phyloP scores from a whole-genome alignment of 1,140 invertebrate genomes.

The Polypedilum vanderplanki region DNA sequence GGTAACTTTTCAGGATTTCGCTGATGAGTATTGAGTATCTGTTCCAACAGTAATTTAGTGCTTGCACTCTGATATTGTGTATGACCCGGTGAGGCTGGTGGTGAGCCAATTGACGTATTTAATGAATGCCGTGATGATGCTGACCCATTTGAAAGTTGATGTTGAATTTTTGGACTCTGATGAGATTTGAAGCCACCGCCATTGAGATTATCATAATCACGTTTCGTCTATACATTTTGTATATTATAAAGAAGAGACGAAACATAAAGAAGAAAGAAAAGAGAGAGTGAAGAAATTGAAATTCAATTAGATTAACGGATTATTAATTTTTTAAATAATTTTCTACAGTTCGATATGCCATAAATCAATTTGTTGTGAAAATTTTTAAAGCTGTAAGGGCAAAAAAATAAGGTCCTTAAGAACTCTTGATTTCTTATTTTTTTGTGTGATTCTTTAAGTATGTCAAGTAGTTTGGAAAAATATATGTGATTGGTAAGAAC shows the following conservation, averaged over 20 bases:
- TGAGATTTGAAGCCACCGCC: background rate
- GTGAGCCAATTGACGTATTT: background rate
- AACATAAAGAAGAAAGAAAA: background rate
- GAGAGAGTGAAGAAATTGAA: background rate
- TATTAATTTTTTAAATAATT: background rate
- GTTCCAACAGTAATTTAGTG: conserved; percentile 58
- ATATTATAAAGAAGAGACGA: background rate
- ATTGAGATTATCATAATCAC: background rate
- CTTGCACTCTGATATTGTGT: background rate
- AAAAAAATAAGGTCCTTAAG: background rate
- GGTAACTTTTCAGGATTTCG: conserved; percentile 67
- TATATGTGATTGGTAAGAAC: too few species aligned
- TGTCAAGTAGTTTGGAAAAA: too few species aligned
- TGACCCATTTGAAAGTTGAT: conserved; percentile 11
- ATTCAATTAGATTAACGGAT: background rate
- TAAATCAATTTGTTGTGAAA: background rate
- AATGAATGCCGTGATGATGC: conserved; percentile 3
- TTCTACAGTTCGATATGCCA: background rate
- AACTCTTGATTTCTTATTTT: background rate
- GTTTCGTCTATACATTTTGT: background rate
- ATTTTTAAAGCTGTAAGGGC: background rate
- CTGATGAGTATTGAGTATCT: conserved; percentile 58
- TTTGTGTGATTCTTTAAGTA: too few species aligned
- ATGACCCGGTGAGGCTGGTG: background rate
- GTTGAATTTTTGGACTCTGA: background rate